Percentiles rank a stretch among this genome's conserved stretches.
Evolutionary conservation across 2,113 vertebrate species (phyloP).

Genomic region (Porphyrio hochstetteri): DNA sequence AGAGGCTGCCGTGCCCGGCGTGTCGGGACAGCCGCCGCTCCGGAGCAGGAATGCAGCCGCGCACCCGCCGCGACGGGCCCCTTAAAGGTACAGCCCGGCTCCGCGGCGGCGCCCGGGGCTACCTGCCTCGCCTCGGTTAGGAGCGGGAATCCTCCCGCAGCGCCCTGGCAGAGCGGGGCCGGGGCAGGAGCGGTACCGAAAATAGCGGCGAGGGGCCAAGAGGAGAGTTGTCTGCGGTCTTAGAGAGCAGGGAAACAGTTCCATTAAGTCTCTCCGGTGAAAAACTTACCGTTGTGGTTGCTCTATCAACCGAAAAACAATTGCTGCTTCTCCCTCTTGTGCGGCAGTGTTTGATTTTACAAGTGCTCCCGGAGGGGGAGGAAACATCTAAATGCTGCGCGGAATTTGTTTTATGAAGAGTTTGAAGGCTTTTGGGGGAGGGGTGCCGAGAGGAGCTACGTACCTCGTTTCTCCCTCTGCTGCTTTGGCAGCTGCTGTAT

Average conservation of each 20-base stretch:
- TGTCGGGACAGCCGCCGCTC: constrained; percentile 89
- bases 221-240: background rate
- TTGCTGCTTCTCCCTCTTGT: background rate
- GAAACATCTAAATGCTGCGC: background rate
- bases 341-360: background rate
- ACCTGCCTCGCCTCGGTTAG: constrained; percentile 26
- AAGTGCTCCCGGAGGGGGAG: background rate
- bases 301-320: background rate
- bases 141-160: background rate
- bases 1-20: constrained; percentile 77
- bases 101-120: constrained; percentile 43
- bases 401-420: background rate
- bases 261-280: background rate
- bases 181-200: background rate
- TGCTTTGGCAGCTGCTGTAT: constrained; percentile 30
- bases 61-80: constrained; percentile 77
- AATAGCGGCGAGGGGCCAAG: background rate
- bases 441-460: background rate
- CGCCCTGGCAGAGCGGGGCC: background rate
- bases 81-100: constrained; percentile 79
- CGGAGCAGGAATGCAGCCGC: constrained; percentile 87
- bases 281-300: constrained; percentile 2
- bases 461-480: background rate
- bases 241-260: background rate
- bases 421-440: constrained; percentile 7